Base-by-base conservation (phyloP, 2,888 invertebrate genomes). In the Drosophila siamana region DNA sequence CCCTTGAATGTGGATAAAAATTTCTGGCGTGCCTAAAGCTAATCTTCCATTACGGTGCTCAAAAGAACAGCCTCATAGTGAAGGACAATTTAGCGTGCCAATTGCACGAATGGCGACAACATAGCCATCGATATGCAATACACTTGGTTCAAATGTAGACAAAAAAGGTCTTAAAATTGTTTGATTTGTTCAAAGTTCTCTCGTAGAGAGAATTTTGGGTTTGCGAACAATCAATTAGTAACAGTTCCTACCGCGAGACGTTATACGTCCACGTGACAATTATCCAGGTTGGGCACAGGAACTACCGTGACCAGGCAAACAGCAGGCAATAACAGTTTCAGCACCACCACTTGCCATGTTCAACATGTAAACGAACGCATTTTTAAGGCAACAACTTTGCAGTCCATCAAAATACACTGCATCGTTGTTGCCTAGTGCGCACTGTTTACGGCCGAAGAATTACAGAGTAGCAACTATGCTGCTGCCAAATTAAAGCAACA, bases 91-190 rank as follows among this genome's bases (percentile, higher is more conserved):
- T 73, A 69, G 69, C 88, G 82, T 86, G 88, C 88, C 90, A 90
- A 89, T 76, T 80, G 88, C 86, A 89, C 87, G 88, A 76, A 90
- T 85, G 80, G 90, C 90, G 91, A 80, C 22, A 69, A 26, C 72
- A 22, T 79, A 90, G 90, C 90, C 90, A 86, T 89, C 56, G 84
- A 83, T 69, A 88, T 88, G 85, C 90, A 74, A 88, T 1, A 7
- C 6, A 15, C 15, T 38, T 38, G 36, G 13, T 1, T 11, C 33
- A n/a, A 16, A 15, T n/a, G 4, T 38, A 6, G 26, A 7, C 13
- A 38, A 6, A 5, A 59, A 2, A 13, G 13, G 15, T 13, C n/a
- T 0, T 15, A 38, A 38, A 38, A 38, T 5, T 4, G 15, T n/a
- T 9, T 15, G 16, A 22, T 38, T 38, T 13, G 13, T 38, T 13